Percentiles rank a stretch among this genome's conserved stretches.
phyloP scores from a whole-genome alignment of 2,888 invertebrate genomes.

The Tetheella fluctuosa region DNA sequence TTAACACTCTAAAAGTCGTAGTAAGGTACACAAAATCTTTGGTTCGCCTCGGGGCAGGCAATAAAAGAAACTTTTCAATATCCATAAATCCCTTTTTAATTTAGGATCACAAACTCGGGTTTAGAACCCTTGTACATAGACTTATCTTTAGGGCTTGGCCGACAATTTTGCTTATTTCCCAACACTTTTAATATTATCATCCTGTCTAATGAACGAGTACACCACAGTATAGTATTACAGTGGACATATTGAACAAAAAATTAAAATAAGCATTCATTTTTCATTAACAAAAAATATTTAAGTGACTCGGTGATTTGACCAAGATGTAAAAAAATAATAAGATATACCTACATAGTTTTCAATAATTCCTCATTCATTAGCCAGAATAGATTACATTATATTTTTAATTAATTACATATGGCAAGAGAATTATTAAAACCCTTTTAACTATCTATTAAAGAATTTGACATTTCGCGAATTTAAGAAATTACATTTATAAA shows the following conservation, averaged over 20 bases:
- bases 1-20: too few species aligned
- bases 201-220: constrained; percentile 16
- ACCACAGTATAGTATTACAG: neutral
- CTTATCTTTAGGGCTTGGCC: constrained; percentile 31
- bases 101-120: constrained; percentile 34
- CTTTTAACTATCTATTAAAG: constrained; percentile 2
- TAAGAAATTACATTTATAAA: constrained; percentile 9
- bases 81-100: constrained; percentile 28
- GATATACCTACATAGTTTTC: too few species aligned
- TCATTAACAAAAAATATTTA: neutral
- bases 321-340: too few species aligned
- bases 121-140: constrained; percentile 20
- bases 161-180: constrained; percentile 24
- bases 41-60: neutral
- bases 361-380: neutral
- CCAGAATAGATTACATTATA: neutral
- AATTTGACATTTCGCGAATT: neutral
- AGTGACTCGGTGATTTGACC: too few species aligned
- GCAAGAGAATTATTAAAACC: constrained; percentile 12
- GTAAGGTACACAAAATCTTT: too few species aligned
- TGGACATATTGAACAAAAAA: neutral
- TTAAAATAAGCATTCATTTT: too few species aligned
- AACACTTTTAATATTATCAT: constrained; percentile 9
- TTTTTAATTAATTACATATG: neutral
- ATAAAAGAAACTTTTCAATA: constrained; percentile 23